Evolutionary conservation across 2,888 invertebrate species (phyloP), one percentile per base, ranked within the genome.

Genomic region (Boloria selene): DNA sequence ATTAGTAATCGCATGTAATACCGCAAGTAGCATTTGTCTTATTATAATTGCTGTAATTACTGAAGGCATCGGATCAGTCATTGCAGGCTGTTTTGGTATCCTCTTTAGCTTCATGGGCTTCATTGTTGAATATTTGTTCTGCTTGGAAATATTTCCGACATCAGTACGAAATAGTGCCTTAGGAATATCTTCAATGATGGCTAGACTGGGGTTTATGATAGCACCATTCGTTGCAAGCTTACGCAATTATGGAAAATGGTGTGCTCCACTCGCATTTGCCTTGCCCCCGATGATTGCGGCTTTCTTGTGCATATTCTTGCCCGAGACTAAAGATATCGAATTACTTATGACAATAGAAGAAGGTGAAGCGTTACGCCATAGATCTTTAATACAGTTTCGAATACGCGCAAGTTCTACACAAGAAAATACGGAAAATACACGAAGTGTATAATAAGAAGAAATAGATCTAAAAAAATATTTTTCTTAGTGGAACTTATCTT

Each of bases 131-230:
- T 73, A 73, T 51, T 69, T 75, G 42, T 73, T 73, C 61, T 76
- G 73, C 26, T 95, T 96, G 0, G 98, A 98, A 87, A 88, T 97
- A 72, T 97, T 97, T 80, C 98, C 98, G 0, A 98, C 98, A 0
- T 95, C 97, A 10, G 95, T 97, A 1, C 93, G 98, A 10, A 97
- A 97, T 78, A 95, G 96, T 60, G 97, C 97, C 0, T 93, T 98
- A 73, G 98, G 98, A 4, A 93, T 96, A 14, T 95, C 96, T 49
- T 97, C 97, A 0, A 96, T 97, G 94, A 94, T 95, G 79, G 97
- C 97, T 0, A 93, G 98, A 71, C 79, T 97, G 42, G 98, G 98
- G 6, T 96, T 97, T 0, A 96, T 97, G 93, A 76, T 95, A 13
- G 96, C 98, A 0, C 97, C 97, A 0, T 96, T 96, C 77, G 93